phyloP scores from a whole-genome alignment of 1,140 invertebrate genomes.

The Drosophila tropicalis region DNA sequence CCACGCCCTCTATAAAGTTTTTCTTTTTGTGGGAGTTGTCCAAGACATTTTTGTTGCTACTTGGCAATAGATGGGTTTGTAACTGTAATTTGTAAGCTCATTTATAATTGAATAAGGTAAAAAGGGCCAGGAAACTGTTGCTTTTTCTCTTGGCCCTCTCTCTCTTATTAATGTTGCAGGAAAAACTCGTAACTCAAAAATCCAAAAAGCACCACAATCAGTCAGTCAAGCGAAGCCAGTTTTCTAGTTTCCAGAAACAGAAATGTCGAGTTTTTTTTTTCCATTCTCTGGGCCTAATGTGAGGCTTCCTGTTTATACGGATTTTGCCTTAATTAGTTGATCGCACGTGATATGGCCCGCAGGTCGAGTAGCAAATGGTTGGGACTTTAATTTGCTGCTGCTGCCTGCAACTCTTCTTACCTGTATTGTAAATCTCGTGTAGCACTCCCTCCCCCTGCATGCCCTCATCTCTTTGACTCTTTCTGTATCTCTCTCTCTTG shows the following conservation, averaged over 20 bases:
- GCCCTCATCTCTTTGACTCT: constrained; percentile 11
- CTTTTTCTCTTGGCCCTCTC: constrained; percentile 28
- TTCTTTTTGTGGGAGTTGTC: constrained; percentile 9
- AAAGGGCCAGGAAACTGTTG: constrained; percentile 41
- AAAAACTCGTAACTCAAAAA: constrained; percentile 13
- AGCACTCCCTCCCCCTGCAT: background rate
- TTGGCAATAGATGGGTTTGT: constrained; percentile 13
- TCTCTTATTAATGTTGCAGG: constrained; percentile 73
- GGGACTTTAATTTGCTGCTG: constrained; percentile 49
- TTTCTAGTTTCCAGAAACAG: constrained; percentile 12
- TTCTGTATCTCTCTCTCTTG: constrained; percentile 32
- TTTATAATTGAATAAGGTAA: constrained; percentile 75
- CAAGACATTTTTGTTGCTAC: no score
- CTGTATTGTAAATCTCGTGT: constrained; percentile 9
- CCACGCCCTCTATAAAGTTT: constrained; percentile 11
- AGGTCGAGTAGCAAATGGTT: constrained; percentile 19
- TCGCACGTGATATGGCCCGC: constrained; percentile 70
- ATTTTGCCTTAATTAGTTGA: constrained; percentile 79
- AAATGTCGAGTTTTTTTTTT: constrained; percentile 49
- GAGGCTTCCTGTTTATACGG: constrained; percentile 76
- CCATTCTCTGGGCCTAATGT: constrained; percentile 63
- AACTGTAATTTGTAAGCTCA: constrained; percentile 70
- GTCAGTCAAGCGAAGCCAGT: constrained; percentile 68
- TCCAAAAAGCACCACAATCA: constrained; percentile 11
- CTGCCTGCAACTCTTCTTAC: constrained; percentile 20